Evolutionary conservation across 2,888 invertebrate species (phyloP).

Genomic region (Altica lythri): DNA sequence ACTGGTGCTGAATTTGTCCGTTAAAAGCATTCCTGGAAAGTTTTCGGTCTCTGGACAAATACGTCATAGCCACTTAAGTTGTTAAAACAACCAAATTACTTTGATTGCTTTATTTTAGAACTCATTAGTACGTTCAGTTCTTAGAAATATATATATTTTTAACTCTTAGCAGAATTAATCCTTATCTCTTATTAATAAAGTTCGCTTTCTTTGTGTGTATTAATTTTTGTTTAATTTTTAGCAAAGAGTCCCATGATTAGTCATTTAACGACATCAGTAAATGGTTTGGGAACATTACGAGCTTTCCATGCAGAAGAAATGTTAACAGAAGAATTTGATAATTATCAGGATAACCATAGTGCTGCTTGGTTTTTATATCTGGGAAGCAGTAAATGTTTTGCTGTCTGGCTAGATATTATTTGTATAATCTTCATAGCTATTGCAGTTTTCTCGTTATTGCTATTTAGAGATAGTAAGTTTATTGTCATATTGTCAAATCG

Average conservation of each 20-base stretch:
- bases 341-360: slow-evolving; percentile 69
- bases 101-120: too few species aligned
- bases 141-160: too few species aligned
- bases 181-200: too few species aligned
- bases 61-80: too few species aligned
- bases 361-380: slow-evolving; percentile 75
- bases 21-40: too few species aligned
- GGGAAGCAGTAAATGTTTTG: slow-evolving; percentile 70
- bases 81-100: too few species aligned
- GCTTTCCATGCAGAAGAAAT: slow-evolving; percentile 69
- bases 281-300: slow-evolving; percentile 77
- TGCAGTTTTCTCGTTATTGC: slow-evolving; percentile 41
- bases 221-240: slow-evolving; percentile 52
- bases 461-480: slow-evolving; percentile 42
- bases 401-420: slow-evolving; percentile 71
- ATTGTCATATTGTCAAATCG: too few species aligned
- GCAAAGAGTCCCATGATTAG: slow-evolving; percentile 80
- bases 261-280: slow-evolving; percentile 74
- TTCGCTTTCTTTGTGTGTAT: too few species aligned
- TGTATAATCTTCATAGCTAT: slow-evolving; percentile 66
- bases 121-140: too few species aligned
- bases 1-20: too few species aligned
- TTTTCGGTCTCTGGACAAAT: too few species aligned
- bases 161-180: too few species aligned
- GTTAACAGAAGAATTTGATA: slow-evolving; percentile 67